phyloP scores from a whole-genome alignment of 2,797 vertebrate genomes.

The Lepus oiostolus region DNA sequence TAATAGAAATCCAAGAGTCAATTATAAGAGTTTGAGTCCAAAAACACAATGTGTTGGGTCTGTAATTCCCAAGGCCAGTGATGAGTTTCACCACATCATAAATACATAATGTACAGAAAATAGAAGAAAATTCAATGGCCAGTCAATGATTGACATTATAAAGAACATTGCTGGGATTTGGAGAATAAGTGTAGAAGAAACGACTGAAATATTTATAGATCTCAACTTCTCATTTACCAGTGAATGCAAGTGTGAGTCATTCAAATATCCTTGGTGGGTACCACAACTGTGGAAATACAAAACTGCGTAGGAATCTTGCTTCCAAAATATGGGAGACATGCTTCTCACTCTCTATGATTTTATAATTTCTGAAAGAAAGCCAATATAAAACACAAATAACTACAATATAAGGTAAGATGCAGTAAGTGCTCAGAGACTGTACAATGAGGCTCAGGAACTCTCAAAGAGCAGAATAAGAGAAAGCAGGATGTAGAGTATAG shows the following conservation, averaged over 20 bases:
- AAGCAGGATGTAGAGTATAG: neutral
- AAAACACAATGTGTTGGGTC: constrained; percentile 74
- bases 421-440: neutral
- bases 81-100: constrained; percentile 75
- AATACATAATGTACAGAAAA: constrained; percentile 80
- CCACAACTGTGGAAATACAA: constrained; percentile 30
- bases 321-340: constrained; percentile 9
- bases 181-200: constrained; percentile 76
- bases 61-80: constrained; percentile 68
- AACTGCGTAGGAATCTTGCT: constrained; percentile 2
- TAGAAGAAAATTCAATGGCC: constrained; percentile 66
- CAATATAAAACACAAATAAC: constrained; percentile 16
- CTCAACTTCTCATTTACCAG: constrained; percentile 79
- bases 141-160: constrained; percentile 80
- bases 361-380: constrained; percentile 40
- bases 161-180: constrained; percentile 79
- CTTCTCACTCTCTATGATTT: constrained; percentile 2
- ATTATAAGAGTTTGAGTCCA: constrained; percentile 78
- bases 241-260: constrained; percentile 50
- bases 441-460: neutral
- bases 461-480: neutral
- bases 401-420: neutral
- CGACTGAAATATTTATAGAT: constrained; percentile 81
- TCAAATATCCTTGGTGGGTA: constrained; percentile 39
- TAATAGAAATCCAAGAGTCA: constrained; percentile 72